These are phyloP conservation scores for Ispidina lecontei DNA, from an alignment of 2,797 vertebrate genomes.

Conservation along the genomic window DNA sequence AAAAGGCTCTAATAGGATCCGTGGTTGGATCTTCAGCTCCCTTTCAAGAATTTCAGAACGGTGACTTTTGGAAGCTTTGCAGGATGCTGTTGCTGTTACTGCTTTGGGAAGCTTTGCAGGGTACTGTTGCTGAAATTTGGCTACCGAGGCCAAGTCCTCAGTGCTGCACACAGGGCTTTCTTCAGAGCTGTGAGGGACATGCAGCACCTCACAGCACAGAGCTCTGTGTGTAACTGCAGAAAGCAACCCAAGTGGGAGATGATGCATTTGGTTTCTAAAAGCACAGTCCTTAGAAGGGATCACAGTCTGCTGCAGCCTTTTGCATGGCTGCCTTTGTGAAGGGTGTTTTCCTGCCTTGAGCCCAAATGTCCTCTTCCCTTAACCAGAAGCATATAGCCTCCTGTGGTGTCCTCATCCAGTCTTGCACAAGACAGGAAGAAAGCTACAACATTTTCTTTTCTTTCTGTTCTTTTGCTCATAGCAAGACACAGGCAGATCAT, in stretches of 20 bases:
- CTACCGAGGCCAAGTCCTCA: not conserved
- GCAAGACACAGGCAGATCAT: not conserved
- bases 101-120: not conserved
- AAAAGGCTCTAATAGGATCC: not conserved
- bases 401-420: not conserved
- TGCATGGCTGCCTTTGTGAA: not conserved
- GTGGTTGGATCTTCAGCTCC: not conserved
- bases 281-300: not conserved
- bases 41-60: not conserved
- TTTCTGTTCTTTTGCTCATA: not conserved
- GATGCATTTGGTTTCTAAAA: not conserved
- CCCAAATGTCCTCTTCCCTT: not conserved
- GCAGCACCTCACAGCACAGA: not conserved
- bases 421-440: not conserved
- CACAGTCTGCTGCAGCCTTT: not conserved
- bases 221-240: not conserved
- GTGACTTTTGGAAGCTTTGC: not conserved
- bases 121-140: not conserved
- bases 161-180: not conserved
- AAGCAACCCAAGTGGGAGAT: not conserved
- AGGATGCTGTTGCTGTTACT: no score
- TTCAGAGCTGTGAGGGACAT: not conserved
- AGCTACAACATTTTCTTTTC: not conserved
- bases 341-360: not conserved
- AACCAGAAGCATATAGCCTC: not conserved